Conservation (phyloP, 2,797 vertebrate species). For the Streptopelia turtur region DNA sequence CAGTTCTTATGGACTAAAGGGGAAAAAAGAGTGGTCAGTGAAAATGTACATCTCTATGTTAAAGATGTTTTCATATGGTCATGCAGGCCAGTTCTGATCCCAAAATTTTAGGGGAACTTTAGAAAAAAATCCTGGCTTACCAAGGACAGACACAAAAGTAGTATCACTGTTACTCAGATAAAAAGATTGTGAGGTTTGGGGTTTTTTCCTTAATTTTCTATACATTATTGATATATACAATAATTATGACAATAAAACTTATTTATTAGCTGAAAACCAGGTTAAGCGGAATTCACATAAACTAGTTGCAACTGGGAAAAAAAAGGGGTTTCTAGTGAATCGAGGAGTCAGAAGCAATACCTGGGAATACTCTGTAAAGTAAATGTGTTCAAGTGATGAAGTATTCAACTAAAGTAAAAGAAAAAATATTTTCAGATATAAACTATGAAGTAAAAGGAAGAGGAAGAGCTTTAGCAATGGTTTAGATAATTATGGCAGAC, state of each 20-base stretch:
- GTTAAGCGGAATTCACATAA: neutral
- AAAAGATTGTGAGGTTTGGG: neutral
- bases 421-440: neutral
- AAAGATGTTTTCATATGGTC: neutral
- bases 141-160: neutral
- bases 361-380: neutral
- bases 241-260: neutral
- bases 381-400: neutral
- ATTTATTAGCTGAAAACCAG: neutral
- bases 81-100: neutral
- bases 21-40: neutral
- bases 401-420: neutral
- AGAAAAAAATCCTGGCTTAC: neutral
- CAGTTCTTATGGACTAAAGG: neutral
- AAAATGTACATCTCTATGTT: neutral
- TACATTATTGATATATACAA: neutral
- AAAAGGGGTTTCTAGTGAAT: neutral
- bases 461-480: neutral
- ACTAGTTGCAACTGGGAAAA: neutral
- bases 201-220: neutral
- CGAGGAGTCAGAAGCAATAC: neutral
- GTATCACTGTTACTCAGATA: neutral
- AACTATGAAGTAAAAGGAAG: neutral
- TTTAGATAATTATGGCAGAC: neutral
- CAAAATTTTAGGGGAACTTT: neutral